Evolutionary conservation across 2,888 invertebrate species (phyloP).

Genomic region (Hydraecia micacea): DNA sequence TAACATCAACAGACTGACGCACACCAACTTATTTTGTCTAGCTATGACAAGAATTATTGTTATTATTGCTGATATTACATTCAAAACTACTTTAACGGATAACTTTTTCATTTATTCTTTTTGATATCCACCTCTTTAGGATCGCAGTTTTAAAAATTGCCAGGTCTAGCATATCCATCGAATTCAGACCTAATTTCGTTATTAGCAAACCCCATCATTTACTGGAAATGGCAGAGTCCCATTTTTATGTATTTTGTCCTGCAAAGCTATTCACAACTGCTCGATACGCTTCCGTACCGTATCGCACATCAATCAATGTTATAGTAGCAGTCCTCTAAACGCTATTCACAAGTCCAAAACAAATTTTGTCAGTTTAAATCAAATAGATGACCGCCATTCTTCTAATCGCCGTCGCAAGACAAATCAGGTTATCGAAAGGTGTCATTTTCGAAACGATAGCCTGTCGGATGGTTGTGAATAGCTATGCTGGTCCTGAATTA

Average conservation of each 20-base stretch:
- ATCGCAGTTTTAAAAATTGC: not conserved
- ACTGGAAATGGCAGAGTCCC: not conserved
- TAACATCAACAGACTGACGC: constrained; percentile 19
- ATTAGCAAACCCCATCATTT: not conserved
- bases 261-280: not conserved
- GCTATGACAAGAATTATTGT: constrained; percentile 40
- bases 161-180: not conserved
- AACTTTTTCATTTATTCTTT: not conserved
- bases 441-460: too few species aligned
- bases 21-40: constrained; percentile 20
- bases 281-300: not conserved
- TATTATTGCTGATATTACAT: constrained; percentile 49
- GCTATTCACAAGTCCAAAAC: not conserved
- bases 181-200: constrained; percentile 2
- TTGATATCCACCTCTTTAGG: not conserved
- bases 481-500: not conserved
- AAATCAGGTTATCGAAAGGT: too few species aligned
- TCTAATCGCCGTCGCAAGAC: too few species aligned
- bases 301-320: not conserved
- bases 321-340: not conserved
- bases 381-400: too few species aligned
- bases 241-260: not conserved
- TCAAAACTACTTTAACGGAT: constrained; percentile 5
- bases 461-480: too few species aligned
- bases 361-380: too few species aligned